Percentiles rank a stretch among this genome's conserved stretches.
These are phyloP conservation scores for silkworm (Bombyx mori) DNA, from an alignment of 1,140 invertebrate species.

Conservation along the genomic window ASM3026992v2 NC_085116.1:256001-256500, in stretches of 20 bases:
- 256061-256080: constrained; percentile 37
- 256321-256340: too few species aligned
- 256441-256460: constrained; percentile 64
- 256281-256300: background rate
- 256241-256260: too few species aligned
- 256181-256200: too few species aligned
- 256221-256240: too few species aligned
- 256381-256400: too few species aligned
- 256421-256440: constrained; percentile 33
- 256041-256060: constrained; percentile 45
- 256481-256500: constrained; percentile 58
- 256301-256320: constrained; percentile 6
- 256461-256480: constrained; percentile 41
- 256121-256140: background rate
- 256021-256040: constrained; percentile 18
- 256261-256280: too few species aligned
- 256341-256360: too few species aligned
- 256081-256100: constrained; percentile 26
- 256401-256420: too few species aligned
- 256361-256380: too few species aligned
- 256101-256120: background rate
- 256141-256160: too few species aligned
- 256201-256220: too few species aligned
- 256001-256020: constrained; percentile 8
- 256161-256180: too few species aligned